These are phyloP conservation scores for Galeopsomyia nigrocyanea DNA, from an alignment of 2,888 invertebrate species.

Conservation along the genomic window DNA sequence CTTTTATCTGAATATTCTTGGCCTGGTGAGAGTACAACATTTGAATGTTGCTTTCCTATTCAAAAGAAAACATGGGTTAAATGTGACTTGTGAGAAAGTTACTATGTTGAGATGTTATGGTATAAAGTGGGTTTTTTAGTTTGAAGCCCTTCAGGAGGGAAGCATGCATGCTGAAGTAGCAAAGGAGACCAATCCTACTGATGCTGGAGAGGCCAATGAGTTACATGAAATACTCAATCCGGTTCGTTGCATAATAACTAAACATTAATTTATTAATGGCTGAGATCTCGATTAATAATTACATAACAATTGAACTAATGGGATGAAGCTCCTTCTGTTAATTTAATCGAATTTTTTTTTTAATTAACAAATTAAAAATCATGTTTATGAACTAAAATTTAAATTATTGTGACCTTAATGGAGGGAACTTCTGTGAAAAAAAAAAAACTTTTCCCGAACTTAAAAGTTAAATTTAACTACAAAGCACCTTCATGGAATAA, in stretches of 20 bases:
- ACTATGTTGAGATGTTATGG: slow-evolving; percentile 14
- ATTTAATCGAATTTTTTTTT: not conserved
- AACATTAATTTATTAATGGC: slow-evolving; percentile 50
- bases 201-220: slow-evolving; percentile 63
- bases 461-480: slow-evolving; percentile 22
- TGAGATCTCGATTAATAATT: slow-evolving; percentile 36
- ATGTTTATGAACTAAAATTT: not conserved
- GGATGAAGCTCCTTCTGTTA: slow-evolving; percentile 1
- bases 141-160: slow-evolving; percentile 66
- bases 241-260: slow-evolving; percentile 64
- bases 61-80: slow-evolving; percentile 11
- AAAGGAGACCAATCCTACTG: slow-evolving; percentile 60
- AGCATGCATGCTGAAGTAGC: slow-evolving; percentile 65
- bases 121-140: slow-evolving; percentile 63
- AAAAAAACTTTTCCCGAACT: not conserved
- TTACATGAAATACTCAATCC: slow-evolving; percentile 65
- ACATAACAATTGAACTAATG: not conserved
- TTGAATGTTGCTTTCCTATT: slow-evolving; percentile 40
- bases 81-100: slow-evolving; percentile 4
- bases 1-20: not conserved
- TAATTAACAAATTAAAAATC: not conserved
- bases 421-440: too few species aligned
- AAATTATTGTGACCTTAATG: not conserved
- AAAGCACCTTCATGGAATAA: slow-evolving; percentile 36
- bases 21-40: slow-evolving; percentile 19